Base-by-base conservation (phyloP, 2,113 vertebrate genomes). In the Halcyon malimbica region DNA sequence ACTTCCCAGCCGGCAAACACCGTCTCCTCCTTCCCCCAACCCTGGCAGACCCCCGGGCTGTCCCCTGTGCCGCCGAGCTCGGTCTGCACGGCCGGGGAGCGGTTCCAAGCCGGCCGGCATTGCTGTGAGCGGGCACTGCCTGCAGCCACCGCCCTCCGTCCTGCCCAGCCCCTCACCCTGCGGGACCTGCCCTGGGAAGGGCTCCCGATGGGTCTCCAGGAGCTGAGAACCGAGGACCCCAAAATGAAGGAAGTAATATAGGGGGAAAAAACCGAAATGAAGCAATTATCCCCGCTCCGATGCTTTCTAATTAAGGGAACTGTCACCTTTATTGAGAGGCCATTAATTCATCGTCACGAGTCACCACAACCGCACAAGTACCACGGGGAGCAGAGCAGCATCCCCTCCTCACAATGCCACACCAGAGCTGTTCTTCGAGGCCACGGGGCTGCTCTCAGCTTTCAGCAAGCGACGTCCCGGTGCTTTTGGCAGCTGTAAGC, bases 301-400 rank as follows among this genome's bases (percentile, higher is more conserved):
- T 94, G 83, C 82, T 60, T 96, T 93, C 80, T 95, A 96, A 97
- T 97, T 95, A 97, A 94, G 62, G 79, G 84, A 95, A 80, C 76
- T 89, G 95, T 95, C 94, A 90, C 76, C 94, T 85, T 94, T 90
- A 84, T 67, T 88, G 92, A 85, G 51, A 88, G 76, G 62, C 84
- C 67, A 79, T 96, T 96, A 97, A 94, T 68, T 94, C 71, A 74
- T 87, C 46, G 23, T 87, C 84, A 73, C 39, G 73, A 94, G 83
- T 81, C 94, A 88, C 64, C 51, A 74, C 21, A 44, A 24, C 76
- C 54, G 82, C 29, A 41, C 44, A 53, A 83, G 74, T 5, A 51
- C 76, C 10, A 3, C 3, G 1, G 8, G 23, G 56, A 75, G 51
- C 1, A 2, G 56, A 94, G 84, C 65, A 85, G 60, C 24, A 20